A percentile compares a stretch with the other conserved stretches of the same genome.
Evolutionary conservation across 2,797 vertebrate species (phyloP).

Genomic region (Centroberyx gerrardi): DNA sequence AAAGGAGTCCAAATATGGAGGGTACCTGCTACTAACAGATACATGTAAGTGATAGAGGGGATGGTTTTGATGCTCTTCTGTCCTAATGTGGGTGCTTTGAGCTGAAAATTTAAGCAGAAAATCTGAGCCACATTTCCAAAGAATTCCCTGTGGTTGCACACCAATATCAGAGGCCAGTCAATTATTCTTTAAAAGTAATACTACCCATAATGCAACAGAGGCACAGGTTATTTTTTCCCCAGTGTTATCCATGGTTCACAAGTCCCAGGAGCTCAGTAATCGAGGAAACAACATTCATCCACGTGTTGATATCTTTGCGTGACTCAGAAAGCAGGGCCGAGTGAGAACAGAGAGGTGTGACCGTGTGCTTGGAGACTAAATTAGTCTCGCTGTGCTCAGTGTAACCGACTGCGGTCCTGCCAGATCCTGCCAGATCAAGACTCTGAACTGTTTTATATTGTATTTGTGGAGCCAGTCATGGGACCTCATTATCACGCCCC

Average conservation of each 20-base stretch:
- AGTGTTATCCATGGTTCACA: neutral
- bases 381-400: conserved; percentile 38
- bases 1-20: conserved; percentile 92
- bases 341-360: conserved; percentile 40
- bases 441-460: conserved; percentile 59
- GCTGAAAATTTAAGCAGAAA: neutral
- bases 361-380: conserved; percentile 38
- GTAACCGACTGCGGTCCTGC: conserved; percentile 34
- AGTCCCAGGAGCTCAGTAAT: neutral
- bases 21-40: conserved; percentile 88
- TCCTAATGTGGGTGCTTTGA: neutral
- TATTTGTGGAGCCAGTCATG: conserved; percentile 51
- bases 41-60: conserved; percentile 82
- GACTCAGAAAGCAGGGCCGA: neutral
- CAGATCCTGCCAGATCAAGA: conserved; percentile 43
- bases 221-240: neutral
- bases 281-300: neutral
- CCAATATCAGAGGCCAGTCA: neutral
- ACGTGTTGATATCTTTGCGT: neutral
- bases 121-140: neutral
- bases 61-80: neutral
- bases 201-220: neutral
- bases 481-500: conserved; percentile 51
- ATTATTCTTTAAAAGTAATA: neutral
- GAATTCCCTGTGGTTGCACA: neutral